Evolutionary conservation across 1,140 invertebrate species (phyloP), one percentile per base, ranked within the genome.

Genomic region (Tetramorium parvispinum): DNA sequence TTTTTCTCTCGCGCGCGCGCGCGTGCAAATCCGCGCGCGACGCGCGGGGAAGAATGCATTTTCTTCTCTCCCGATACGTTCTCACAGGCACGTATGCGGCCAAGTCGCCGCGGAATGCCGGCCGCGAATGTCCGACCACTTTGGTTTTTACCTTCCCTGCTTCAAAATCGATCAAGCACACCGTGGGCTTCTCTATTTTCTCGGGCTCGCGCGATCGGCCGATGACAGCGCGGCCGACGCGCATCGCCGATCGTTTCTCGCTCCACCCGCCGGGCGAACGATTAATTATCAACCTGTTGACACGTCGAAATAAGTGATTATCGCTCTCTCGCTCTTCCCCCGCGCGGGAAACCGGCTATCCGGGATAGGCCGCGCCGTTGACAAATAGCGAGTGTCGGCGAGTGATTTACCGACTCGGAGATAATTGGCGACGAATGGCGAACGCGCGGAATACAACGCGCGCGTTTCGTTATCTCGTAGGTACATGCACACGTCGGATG

Each of bases 281-380:
- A 89, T 89, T 89, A 89, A 89, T 89, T 89, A 89, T 88, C 85
- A 85, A 79, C 27, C 63, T 75, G 88, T 89, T 89, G 88, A 89
- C 88, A 86, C 85, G 88, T 89, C 88, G 37, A 85, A 83, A 89
- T 89, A 89, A 89, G 85, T 89, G 88, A 89, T 89, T 83, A 85
- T 89, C 88, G 85, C 78, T 21, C 75, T 43, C 51, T 59, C 49
- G 66, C 57, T 57, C 49, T 49, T 46, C 10, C 63, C 10, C 18
- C 59, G 61, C 46, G 59, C 32, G 24, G n/a, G 46, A 71, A 85
- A 85, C 51, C 61, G 32, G 43, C 68, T 55, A 27, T 43, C 43
- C 81, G 66, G 79, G 75, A 89, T 82, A 85, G 55, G 46, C 51
- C 53, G 75, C 61, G 43, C n/a, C 81, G 46, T 46, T 65, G 87